phyloP scores from a whole-genome alignment of 2,113 vertebrate species.

The Okapia johnstoni region DNA sequence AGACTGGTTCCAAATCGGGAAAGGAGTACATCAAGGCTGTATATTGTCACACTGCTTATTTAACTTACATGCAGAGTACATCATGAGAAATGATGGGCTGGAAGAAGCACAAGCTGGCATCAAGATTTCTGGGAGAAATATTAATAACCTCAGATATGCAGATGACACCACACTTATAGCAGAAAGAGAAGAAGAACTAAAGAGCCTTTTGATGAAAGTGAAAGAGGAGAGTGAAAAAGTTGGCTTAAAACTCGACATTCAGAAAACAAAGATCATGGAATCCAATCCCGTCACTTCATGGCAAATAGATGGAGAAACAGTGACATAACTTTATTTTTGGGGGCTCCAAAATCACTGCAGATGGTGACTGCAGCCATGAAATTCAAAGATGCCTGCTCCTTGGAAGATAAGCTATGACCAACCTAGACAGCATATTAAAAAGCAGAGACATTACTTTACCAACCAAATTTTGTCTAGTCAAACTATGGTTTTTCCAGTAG shows the following conservation, averaged over 20 bases:
- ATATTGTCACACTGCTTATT: background rate
- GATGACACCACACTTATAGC: background rate
- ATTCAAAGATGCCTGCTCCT: background rate
- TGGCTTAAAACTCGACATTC: background rate
- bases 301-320: background rate
- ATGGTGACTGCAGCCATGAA: background rate
- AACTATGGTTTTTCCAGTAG: background rate
- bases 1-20: background rate
- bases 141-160: background rate
- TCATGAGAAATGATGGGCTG: background rate
- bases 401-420: background rate
- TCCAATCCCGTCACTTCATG: background rate
- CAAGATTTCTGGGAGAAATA: background rate
- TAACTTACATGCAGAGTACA: background rate
- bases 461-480: background rate
- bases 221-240: background rate
- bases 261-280: background rate
- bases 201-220: background rate
- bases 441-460: background rate
- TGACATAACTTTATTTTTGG: rapidly evolving
- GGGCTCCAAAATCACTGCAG: background rate
- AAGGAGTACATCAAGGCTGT: background rate
- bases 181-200: background rate
- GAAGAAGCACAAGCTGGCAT: background rate
- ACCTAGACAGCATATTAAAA: background rate